Conservation (phyloP, 2,888 invertebrate genomes). For the Agonum fuliginosum region DNA sequence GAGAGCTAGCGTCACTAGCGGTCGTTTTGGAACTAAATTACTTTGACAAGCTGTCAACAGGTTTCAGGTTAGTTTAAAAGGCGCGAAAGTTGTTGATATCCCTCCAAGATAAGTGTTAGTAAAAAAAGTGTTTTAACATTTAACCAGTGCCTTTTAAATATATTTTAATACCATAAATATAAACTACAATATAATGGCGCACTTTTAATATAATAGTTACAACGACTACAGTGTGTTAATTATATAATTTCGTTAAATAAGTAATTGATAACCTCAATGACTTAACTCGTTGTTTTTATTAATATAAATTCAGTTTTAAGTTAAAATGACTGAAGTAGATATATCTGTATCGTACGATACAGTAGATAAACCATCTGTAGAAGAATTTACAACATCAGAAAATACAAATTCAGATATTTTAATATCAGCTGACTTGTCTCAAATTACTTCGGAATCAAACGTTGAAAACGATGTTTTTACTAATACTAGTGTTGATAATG, state of each 20-base stretch:
- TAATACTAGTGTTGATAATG: background rate
- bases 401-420: no score
- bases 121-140: background rate
- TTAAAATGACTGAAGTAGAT: background rate
- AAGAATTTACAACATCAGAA: background rate
- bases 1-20: background rate
- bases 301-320: background rate
- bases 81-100: background rate
- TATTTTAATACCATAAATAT: background rate
- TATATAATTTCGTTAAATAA: background rate
- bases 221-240: background rate
- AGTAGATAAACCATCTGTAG: background rate
- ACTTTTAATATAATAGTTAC: background rate
- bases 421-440: no score
- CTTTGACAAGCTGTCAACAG: background rate
- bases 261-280: background rate
- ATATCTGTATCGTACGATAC: background rate
- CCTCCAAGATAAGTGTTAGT: background rate
- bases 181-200: background rate
- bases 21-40: background rate
- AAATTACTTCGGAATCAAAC: background rate
- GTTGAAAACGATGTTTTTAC: background rate
- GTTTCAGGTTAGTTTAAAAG: background rate
- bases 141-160: conserved; percentile 8
- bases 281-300: background rate